Conservation (phyloP, 2,888 invertebrate genomes). For the Augiades crinisus region DNA sequence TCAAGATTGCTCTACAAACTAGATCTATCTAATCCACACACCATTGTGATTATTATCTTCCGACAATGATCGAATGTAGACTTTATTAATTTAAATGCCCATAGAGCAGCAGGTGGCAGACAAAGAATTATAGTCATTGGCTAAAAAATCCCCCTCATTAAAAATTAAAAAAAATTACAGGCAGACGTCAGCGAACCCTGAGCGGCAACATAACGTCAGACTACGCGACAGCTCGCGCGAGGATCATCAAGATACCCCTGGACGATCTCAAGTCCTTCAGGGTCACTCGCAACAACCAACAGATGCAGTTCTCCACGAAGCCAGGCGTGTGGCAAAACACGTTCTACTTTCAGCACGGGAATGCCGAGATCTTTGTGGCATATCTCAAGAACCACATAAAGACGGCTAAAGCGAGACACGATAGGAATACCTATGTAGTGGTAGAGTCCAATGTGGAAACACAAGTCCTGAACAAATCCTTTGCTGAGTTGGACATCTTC, state of each 20-base stretch:
- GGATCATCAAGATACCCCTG: slow-evolving; percentile 65
- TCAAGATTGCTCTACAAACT: too few relatives aligned
- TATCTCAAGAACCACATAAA: slow-evolving; percentile 83
- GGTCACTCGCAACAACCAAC: slow-evolving; percentile 64
- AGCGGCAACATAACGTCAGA: slow-evolving; percentile 78
- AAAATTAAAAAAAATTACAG: slow-evolving; percentile 42
- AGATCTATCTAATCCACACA: too few relatives aligned
- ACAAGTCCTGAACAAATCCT: slow-evolving; percentile 89
- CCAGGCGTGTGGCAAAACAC: slow-evolving; percentile 85
- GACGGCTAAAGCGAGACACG: slow-evolving; percentile 86
- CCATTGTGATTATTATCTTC: too few relatives aligned
- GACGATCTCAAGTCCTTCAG: slow-evolving; percentile 67
- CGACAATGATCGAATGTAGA: too few relatives aligned
- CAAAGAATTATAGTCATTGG: too few relatives aligned
- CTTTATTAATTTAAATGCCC: too few relatives aligned
- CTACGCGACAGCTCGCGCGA: slow-evolving; percentile 64
- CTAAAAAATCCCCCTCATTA: background rate
- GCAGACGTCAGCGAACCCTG: slow-evolving; percentile 82
- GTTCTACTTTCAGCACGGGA: slow-evolving; percentile 94
- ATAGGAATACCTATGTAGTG: slow-evolving; percentile 83
- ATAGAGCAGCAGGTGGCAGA: too few relatives aligned
- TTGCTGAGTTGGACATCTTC: slow-evolving; percentile 92
- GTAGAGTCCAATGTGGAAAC: slow-evolving; percentile 84
- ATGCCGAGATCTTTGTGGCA: slow-evolving; percentile 88
- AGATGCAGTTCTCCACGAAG: slow-evolving; percentile 71